A percentile compares a stretch with the other conserved stretches of the same genome.
Conservation (phyloP, 1,140 invertebrate species). For the Condylostylus longicornis region DNA sequence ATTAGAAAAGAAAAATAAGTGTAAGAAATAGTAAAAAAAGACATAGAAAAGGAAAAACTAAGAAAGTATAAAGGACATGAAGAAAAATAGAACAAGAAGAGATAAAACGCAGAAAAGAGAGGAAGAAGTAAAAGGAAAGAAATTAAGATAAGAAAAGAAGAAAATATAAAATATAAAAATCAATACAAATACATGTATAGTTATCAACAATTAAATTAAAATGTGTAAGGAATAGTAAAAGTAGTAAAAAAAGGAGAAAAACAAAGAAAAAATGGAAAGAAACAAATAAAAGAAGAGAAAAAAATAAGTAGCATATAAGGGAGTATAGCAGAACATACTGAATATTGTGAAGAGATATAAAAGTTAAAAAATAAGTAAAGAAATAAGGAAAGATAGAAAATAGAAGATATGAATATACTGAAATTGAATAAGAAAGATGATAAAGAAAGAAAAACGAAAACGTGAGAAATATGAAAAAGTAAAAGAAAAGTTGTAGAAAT, state of each 20-base stretch:
- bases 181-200: neutral
- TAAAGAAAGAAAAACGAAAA: neutral
- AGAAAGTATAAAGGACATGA: no score
- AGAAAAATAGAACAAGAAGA: no score
- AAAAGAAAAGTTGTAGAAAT: neutral
- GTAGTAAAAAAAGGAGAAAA: neutral
- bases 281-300: no score
- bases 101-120: neutral
- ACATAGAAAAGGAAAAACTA: neutral
- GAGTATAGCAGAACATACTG: no score
- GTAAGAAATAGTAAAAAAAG: neutral
- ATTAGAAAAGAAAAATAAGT: neutral
- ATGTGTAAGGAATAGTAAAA: neutral
- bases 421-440: neutral
- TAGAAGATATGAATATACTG: neutral
- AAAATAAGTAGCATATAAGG: no score
- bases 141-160: neutral
- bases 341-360: neutral
- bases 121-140: neutral
- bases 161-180: neutral
- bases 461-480: neutral
- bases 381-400: neutral
- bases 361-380: neutral
- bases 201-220: neutral
- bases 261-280: neutral